Evolutionary conservation across 2,113 vertebrate genomes (phyloP).

Genomic region (Elephantulus edwardii): DNA sequence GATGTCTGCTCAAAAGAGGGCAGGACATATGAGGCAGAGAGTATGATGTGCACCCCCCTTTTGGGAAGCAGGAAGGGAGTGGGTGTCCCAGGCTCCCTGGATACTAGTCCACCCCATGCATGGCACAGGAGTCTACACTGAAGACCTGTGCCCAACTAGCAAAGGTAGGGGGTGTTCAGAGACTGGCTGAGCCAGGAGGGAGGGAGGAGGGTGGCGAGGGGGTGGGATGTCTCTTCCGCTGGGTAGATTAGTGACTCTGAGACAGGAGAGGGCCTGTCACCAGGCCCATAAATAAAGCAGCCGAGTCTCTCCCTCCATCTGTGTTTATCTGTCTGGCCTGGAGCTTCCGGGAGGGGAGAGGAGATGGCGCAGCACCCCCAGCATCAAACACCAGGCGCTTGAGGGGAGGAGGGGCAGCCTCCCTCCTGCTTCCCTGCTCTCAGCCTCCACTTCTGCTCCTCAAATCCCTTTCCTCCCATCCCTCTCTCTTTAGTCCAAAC

Average conservation of each 20-base stretch:
- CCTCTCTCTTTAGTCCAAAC: not conserved
- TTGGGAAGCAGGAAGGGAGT: not conserved
- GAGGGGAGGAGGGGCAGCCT: conserved; percentile 8
- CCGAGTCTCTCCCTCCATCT: conserved; percentile 76
- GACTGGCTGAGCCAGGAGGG: conserved; percentile 65
- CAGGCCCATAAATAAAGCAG: conserved; percentile 82
- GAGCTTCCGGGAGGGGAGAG: conserved; percentile 72
- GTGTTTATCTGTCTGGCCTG: conserved; percentile 83
- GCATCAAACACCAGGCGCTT: conserved; percentile 57
- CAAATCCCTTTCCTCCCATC: not conserved
- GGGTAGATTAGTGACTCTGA: conserved; percentile 80
- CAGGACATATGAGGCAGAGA: not conserved
- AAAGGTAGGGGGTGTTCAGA: conserved; percentile 8
- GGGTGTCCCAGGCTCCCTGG: not conserved
- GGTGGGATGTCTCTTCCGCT: conserved; percentile 73
- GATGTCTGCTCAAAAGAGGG: not conserved
- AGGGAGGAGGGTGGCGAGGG: conserved; percentile 59
- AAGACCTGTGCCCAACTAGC: not conserved
- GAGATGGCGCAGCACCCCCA: conserved; percentile 64
- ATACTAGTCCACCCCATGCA: not conserved
- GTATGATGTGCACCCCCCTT: not conserved
- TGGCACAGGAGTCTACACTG: not conserved
- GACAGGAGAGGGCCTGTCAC: conserved; percentile 82
- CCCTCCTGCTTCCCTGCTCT: not conserved
- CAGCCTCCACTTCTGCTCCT: conserved; percentile 10